These are phyloP conservation scores for Paguma larvata DNA, from an alignment of 2,797 vertebrate species.

Conservation along the genomic window DNA sequence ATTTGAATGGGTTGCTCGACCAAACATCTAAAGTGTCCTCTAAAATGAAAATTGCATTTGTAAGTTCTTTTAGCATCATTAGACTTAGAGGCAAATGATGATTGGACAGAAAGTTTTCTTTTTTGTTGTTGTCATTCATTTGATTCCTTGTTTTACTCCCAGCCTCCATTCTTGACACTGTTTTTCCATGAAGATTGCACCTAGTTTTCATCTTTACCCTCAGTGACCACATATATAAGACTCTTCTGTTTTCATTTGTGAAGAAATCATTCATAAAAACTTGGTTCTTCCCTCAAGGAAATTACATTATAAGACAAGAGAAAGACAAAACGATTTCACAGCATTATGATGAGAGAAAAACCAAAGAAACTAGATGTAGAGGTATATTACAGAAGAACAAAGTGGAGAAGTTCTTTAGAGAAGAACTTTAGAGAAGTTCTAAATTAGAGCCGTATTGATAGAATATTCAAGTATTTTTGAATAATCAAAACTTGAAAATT, in stretches of 20 bases:
- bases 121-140: neutral
- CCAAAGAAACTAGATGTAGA: neutral
- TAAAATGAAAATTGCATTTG: neutral
- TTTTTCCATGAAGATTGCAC: neutral
- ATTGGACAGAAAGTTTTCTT: neutral
- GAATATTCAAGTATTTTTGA: neutral
- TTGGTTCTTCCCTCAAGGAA: neutral
- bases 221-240: neutral
- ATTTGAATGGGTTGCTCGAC: neutral
- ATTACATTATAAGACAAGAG: neutral
- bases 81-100: neutral
- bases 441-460: neutral
- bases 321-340: neutral
- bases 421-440: neutral
- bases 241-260: neutral
- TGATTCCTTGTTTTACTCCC: neutral
- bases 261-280: neutral
- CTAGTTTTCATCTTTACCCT: neutral
- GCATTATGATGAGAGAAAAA: neutral
- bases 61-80: neutral
- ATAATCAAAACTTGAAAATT: neutral
- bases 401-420: neutral
- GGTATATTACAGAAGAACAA: neutral
- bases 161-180: neutral
- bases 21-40: neutral